Evolutionary conservation across 2,888 invertebrate species (phyloP), one percentile per base, ranked within the genome.

Genomic region (Elegia similella): DNA sequence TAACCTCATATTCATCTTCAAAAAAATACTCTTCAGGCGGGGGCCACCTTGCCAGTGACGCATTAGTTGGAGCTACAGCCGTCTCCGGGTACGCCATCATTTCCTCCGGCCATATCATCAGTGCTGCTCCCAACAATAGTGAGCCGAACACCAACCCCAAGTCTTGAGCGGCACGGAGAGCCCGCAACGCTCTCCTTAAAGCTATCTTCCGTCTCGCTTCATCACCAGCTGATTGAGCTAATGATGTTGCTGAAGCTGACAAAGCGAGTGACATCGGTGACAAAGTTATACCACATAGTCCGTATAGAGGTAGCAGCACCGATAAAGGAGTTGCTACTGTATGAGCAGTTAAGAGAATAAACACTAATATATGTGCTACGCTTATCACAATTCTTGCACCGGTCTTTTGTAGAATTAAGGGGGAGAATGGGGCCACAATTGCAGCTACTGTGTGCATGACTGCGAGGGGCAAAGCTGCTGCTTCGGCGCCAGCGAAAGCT

Each of bases 401-500:
- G 23, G 84, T 80, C 64, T 86, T 89, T 62, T 89, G 91, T 1
- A 91, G 75, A 32, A 91, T 86, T 0, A 86, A 66, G 0, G 91
- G 88, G 0, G 90, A 86, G 66, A 90, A 86, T 0, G 91, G 91
- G 0, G 91, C 88, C 42, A 94, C 93, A 0, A 93, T 69, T 0
- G 95, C 93, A 1, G 95, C 94, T 30, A 93, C 79, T 0, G 93
- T 75, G 70, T 94, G 94, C 75, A 94, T 92, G 8, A 92, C 78
- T 0, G 94, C 92, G 10, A 95, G 84, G 1, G 95, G 88, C 53
- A 94, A 76, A 0, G 95, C 94, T 0, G 95, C 95, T 0, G 86
- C 90, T 67, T 89, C 91, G 10, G 91, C 89, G 6, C 91, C 91
- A 1, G 88, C 88, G 62, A 85, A 87, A 0, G 91, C 91, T 5